These are phyloP conservation scores for Anneissia japonica DNA, from an alignment of 35 echinoderm and acorn worm species.

Conservation along the genomic window DNA sequence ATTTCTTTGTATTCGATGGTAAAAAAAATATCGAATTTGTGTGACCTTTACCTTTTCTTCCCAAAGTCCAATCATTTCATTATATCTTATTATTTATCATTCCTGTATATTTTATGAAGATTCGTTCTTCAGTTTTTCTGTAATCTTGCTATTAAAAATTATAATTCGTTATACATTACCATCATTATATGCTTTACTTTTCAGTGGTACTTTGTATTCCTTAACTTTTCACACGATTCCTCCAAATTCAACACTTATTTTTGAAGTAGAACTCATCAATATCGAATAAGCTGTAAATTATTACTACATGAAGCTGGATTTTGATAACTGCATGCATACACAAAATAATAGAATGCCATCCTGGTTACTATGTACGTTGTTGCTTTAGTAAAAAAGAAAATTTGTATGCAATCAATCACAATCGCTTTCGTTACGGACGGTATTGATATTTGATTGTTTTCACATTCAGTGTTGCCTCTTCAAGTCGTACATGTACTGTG, in stretches of 20 bases:
- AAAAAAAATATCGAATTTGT: too few species aligned
- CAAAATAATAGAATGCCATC: not conserved
- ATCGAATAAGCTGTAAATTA: not conserved
- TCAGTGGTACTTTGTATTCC: not conserved
- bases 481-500: too few species aligned
- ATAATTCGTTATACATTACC: not conserved
- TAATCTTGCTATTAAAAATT: too few species aligned
- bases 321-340: not conserved
- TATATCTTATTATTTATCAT: not conserved
- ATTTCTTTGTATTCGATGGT: too few species aligned
- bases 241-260: slow-evolving; percentile 43
- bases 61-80: not conserved
- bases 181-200: too few species aligned
- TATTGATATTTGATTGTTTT: too few species aligned
- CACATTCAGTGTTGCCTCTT: too few species aligned
- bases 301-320: not conserved
- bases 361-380: not conserved
- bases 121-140: too few species aligned
- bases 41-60: not conserved
- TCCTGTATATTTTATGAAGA: too few species aligned
- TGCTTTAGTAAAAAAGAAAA: too few species aligned
- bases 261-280: slow-evolving; percentile 39
- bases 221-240: slow-evolving; percentile 37
- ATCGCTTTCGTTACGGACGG: too few species aligned
- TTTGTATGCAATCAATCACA: too few species aligned